These are phyloP conservation scores for Ctenopoma multispine DNA, from an alignment of 2,797 vertebrate species.

Conservation along the genomic window DNA sequence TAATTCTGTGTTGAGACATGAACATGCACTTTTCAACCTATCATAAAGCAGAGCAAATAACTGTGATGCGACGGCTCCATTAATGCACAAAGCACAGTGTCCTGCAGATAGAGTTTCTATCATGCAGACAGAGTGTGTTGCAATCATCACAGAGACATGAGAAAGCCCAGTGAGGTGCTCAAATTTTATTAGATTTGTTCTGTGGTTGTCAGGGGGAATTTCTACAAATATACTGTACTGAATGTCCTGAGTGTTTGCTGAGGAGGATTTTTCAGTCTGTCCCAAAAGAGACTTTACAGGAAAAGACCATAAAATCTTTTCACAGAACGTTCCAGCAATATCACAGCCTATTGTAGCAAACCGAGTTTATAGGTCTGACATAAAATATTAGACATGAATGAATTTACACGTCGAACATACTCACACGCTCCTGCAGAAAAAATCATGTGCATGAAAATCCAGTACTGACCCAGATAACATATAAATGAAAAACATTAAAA, in stretches of 20 bases:
- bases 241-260: conserved; percentile 40
- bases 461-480: conserved; percentile 43
- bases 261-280: conserved; percentile 50
- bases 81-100: not conserved
- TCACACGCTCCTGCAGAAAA: conserved; percentile 20
- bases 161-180: conserved; percentile 65
- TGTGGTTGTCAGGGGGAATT: conserved; percentile 58
- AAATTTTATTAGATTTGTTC: conserved; percentile 75
- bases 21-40: not conserved
- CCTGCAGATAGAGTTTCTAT: conserved; percentile 12
- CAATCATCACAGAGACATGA: conserved; percentile 45
- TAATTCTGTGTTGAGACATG: not conserved
- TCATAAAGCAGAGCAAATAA: conserved; percentile 15
- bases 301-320: conserved; percentile 68
- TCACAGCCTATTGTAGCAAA: conserved; percentile 58
- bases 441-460: conserved; percentile 32
- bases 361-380: conserved; percentile 58
- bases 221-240: conserved; percentile 48
- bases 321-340: conserved; percentile 65
- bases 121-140: conserved; percentile 5
- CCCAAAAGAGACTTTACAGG: conserved; percentile 59
- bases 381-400: conserved; percentile 48
- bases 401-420: conserved; percentile 17
- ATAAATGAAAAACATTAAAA: conserved; percentile 40
- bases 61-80: not conserved